Percentiles rank a stretch among this genome's conserved stretches.
These are phyloP conservation scores for Orthosia gracilis DNA, from an alignment of 2,888 invertebrate species.

Conservation along the genomic window DNA sequence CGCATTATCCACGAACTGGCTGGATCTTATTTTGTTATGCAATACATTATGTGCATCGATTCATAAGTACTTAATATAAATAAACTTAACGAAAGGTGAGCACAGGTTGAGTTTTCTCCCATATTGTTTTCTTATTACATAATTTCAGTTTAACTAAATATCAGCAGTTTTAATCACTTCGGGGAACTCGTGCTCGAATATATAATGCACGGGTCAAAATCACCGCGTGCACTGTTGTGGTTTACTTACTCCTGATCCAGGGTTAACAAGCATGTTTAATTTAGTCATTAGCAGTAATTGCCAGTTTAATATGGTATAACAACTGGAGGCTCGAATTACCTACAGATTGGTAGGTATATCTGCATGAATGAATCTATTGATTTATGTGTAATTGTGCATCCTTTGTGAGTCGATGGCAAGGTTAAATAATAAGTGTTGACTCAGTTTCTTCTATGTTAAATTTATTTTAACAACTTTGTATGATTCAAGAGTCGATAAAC, in stretches of 20 bases:
- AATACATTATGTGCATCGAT: no score
- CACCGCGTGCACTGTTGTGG: conserved; percentile 40
- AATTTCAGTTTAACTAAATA: no score
- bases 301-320: conserved; percentile 13
- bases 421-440: background rate
- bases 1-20: background rate
- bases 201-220: conserved; percentile 39
- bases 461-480: no score
- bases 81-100: no score
- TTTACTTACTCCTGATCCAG: conserved; percentile 15
- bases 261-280: conserved; percentile 37
- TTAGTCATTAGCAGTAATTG: conserved; percentile 38
- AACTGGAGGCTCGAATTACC: background rate
- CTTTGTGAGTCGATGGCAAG: background rate
- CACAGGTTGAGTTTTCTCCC: no score
- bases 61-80: no score
- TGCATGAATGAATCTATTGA: background rate
- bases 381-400: background rate
- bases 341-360: background rate
- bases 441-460: background rate
- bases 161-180: background rate
- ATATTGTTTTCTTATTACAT: no score
- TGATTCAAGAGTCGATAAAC: no score
- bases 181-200: conserved; percentile 28
- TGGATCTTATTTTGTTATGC: no score